phyloP scores from a whole-genome alignment of 2,113 vertebrate species.

The Vidua macroura region DNA sequence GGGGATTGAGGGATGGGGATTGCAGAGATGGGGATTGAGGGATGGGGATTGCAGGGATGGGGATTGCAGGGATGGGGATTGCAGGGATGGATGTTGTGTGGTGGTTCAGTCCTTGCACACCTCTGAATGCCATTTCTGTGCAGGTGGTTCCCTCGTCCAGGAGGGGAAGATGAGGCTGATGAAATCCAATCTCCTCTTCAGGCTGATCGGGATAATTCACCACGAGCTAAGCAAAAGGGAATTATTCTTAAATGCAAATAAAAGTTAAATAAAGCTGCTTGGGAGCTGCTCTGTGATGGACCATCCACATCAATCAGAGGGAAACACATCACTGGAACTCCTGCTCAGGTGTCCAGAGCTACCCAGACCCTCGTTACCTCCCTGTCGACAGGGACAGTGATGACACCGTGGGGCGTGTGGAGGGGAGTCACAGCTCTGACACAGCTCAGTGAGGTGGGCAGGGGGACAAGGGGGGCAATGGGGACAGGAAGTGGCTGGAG shows the following conservation, averaged over 20 bases:
- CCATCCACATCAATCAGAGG: background rate
- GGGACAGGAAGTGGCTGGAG: background rate
- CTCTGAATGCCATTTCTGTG: background rate
- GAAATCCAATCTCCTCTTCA: background rate
- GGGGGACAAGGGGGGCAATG: accelerated
- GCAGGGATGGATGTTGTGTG: background rate
- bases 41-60: too few species aligned
- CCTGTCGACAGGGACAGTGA: accelerated
- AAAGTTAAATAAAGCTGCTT: background rate
- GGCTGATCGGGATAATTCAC: background rate
- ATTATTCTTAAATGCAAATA: slow-evolving; percentile 35
- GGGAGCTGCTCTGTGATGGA: background rate
- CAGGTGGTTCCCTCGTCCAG: background rate
- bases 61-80: too few species aligned
- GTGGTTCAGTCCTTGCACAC: background rate
- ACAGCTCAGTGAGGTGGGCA: accelerated
- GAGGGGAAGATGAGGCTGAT: background rate
- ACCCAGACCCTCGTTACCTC: background rate
- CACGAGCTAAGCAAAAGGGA: background rate
- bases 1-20: background rate
- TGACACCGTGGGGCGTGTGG: background rate
- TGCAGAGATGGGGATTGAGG: too few species aligned
- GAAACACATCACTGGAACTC: background rate
- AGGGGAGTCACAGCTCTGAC: background rate
- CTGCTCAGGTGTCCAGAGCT: background rate